Evolutionary conservation across 2,888 invertebrate species (phyloP).

Genomic region (Apotomis betuletana): DNA sequence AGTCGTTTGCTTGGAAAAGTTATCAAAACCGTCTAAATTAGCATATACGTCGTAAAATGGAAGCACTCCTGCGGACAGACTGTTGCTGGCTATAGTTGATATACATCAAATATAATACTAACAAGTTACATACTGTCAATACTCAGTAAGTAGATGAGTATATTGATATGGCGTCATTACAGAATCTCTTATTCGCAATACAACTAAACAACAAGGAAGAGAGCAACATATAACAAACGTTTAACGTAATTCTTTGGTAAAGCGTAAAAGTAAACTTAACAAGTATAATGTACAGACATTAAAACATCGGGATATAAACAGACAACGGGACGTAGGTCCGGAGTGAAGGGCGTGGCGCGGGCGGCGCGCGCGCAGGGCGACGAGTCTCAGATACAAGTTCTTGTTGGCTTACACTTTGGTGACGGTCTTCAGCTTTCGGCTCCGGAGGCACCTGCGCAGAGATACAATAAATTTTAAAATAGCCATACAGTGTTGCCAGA

Average conservation of each 20-base stretch:
- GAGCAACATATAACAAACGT: slow-evolving; percentile 32
- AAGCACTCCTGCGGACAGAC: slow-evolving; percentile 83
- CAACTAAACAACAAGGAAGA: slow-evolving; percentile 15
- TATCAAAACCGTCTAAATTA: slow-evolving; percentile 76
- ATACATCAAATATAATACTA: slow-evolving; percentile 35
- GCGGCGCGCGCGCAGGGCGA: slow-evolving; percentile 37
- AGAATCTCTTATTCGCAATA: slow-evolving; percentile 33
- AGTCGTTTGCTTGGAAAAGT: slow-evolving; percentile 59
- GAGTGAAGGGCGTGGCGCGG: slow-evolving; percentile 35
- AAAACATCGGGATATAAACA: slow-evolving; percentile 37
- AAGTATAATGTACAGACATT: slow-evolving; percentile 32
- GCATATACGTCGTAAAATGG: slow-evolving; percentile 78
- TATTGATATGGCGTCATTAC: slow-evolving; percentile 33
- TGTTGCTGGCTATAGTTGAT: slow-evolving; percentile 69
- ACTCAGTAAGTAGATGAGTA: slow-evolving; percentile 29
- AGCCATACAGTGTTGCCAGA: too few species aligned
- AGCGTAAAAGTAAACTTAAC: slow-evolving; percentile 44
- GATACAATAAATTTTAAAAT: not conserved
- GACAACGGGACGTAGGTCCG: slow-evolving; percentile 40
- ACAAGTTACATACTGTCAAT: slow-evolving; percentile 37
- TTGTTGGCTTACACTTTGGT: slow-evolving; percentile 70
- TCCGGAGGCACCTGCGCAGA: slow-evolving; percentile 68
- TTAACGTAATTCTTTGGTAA: slow-evolving; percentile 48
- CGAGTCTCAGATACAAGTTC: slow-evolving; percentile 34
- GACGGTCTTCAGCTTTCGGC: slow-evolving; percentile 71